These are phyloP conservation scores for Gastracanthus pulcherrimus DNA, from an alignment of 2,888 invertebrate species.

Conservation along the genomic window DNA sequence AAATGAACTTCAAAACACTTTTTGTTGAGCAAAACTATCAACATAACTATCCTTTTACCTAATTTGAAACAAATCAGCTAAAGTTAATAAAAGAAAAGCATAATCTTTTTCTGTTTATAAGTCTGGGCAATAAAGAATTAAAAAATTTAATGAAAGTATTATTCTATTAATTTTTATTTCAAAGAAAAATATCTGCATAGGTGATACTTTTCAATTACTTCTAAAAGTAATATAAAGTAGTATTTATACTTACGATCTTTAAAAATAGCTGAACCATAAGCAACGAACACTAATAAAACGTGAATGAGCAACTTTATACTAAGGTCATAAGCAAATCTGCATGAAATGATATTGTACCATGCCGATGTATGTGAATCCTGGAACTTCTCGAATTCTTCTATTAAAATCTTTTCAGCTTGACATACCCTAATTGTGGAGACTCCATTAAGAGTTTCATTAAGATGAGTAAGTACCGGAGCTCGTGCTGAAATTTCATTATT, in stretches of 20 bases:
- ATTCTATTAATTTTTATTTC: no score
- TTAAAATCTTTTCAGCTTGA: constrained; percentile 82
- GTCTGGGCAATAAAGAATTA: no score
- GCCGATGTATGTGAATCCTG: constrained; percentile 78
- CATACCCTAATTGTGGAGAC: constrained; percentile 87
- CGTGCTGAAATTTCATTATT: constrained; percentile 80
- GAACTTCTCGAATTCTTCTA: constrained; percentile 81
- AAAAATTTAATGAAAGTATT: no score
- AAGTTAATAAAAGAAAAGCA: no score
- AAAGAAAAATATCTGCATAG: no score
- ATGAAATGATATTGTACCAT: constrained; percentile 78
- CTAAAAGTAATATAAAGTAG: background rate
- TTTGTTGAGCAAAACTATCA: no score
- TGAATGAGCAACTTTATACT: constrained; percentile 83
- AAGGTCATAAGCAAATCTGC: constrained; percentile 77
- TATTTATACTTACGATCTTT: constrained; percentile 62
- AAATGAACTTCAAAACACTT: no score
- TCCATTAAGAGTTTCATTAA: constrained; percentile 86
- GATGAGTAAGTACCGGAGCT: constrained; percentile 89
- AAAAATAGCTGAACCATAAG: constrained; percentile 81
- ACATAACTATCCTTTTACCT: no score
- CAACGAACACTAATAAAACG: constrained; percentile 82
- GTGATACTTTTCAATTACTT: no score
- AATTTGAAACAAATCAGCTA: no score
- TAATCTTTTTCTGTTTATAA: no score